phyloP scores from a whole-genome alignment of 2,888 invertebrate species.

The Leptinotarsa peninsularis region DNA sequence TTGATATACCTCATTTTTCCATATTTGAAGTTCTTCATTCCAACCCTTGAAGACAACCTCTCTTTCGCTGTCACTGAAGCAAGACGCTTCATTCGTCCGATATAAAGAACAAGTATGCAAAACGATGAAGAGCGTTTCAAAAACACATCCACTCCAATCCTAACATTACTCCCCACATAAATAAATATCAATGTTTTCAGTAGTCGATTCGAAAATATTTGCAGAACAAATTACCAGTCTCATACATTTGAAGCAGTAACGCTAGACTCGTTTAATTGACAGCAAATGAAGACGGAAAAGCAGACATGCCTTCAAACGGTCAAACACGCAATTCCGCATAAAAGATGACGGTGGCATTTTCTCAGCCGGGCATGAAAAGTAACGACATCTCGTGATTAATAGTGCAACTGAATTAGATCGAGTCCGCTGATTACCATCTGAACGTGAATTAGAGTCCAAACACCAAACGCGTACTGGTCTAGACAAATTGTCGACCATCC shows the following conservation, averaged over 20 bases:
- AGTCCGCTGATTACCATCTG: constrained; percentile 43
- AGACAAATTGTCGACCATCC: constrained; percentile 38
- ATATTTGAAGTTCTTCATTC: too few species aligned
- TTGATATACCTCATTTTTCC: too few species aligned
- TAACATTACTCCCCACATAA: constrained; percentile 13
- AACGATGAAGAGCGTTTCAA: constrained; percentile 12
- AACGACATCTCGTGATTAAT: constrained; percentile 54
- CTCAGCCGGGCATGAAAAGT: constrained; percentile 48
- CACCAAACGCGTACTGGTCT: constrained; percentile 23
- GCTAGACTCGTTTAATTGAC: constrained; percentile 46
- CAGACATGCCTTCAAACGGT: constrained; percentile 45
- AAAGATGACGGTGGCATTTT: constrained; percentile 49
- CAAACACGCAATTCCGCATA: constrained; percentile 47
- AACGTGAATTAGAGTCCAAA: constrained; percentile 37
- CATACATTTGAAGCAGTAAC: constrained; percentile 33
- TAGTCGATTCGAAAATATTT: constrained; percentile 27
- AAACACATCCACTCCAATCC: constrained; percentile 7
- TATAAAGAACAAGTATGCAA: neutral
- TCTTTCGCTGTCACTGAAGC: neutral
- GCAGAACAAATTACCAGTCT: constrained; percentile 35
- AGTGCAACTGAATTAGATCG: constrained; percentile 48
- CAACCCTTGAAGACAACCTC: neutral
- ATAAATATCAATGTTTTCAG: constrained; percentile 22
- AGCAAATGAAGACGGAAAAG: constrained; percentile 48
- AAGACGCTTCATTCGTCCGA: neutral